phyloP scores from a whole-genome alignment of 2,113 vertebrate genomes.

The Malurus alboscapulatus region DNA sequence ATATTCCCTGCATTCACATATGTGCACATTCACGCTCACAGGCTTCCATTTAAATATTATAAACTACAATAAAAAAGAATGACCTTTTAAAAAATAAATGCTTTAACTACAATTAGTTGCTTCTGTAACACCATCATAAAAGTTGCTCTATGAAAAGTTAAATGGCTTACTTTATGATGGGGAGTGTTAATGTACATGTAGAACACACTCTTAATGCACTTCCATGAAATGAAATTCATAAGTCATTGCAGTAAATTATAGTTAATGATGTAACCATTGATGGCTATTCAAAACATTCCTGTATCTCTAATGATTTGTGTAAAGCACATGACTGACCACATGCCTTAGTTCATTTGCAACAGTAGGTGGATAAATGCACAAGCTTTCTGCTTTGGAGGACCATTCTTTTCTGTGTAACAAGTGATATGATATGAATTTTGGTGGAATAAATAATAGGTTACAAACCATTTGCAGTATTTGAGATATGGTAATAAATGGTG shows the following conservation, averaged over 20 bases:
- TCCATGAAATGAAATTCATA: constrained; percentile 46
- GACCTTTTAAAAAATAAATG: constrained; percentile 42
- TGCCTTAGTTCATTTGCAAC: constrained; percentile 8
- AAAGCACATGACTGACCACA: constrained; percentile 51
- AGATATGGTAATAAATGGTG: background rate
- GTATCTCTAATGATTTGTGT: constrained; percentile 60
- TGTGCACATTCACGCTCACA: background rate
- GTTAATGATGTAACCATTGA: constrained; percentile 53
- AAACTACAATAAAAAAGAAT: constrained; percentile 15
- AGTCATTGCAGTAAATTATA: constrained; percentile 52
- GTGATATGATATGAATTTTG: constrained; percentile 23
- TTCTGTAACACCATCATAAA: constrained; percentile 57
- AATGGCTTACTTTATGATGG: constrained; percentile 58
- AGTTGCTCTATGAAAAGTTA: constrained; percentile 54
- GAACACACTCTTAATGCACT: constrained; percentile 58
- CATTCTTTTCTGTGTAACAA: background rate
- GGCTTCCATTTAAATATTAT: background rate
- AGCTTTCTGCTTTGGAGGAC: background rate
- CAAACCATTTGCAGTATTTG: background rate
- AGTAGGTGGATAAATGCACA: background rate
- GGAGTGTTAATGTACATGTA: constrained; percentile 62
- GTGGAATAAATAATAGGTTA: background rate
- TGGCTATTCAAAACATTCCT: constrained; percentile 55
- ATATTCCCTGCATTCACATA: background rate
- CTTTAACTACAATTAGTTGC: constrained; percentile 53